Percentiles rank a stretch among this genome's conserved stretches.
phyloP scores from a whole-genome alignment of 2,888 invertebrate genomes.

The Brassicogethes aeneus region DNA sequence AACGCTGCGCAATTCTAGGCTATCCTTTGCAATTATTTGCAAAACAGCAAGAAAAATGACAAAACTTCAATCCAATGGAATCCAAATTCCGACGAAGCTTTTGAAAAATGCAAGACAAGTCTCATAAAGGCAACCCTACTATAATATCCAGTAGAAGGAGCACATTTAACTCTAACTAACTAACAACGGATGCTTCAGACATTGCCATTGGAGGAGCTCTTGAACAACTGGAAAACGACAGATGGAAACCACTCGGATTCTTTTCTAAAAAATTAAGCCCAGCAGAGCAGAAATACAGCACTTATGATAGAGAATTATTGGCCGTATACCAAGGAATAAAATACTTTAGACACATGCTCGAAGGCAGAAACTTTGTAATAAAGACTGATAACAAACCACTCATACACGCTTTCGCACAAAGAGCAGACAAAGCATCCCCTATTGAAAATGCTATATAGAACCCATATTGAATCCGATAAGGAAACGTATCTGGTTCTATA shows the following conservation, averaged over 20 bases:
- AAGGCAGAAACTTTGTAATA: conserved; percentile 7
- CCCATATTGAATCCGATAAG: too few species aligned
- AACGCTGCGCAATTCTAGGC: background rate
- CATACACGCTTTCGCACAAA: conserved; percentile 26
- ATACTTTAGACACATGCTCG: conserved; percentile 9
- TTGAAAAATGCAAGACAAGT: conserved; percentile 3
- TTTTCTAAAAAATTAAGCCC: conserved; percentile 15
- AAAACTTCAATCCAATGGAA: background rate
- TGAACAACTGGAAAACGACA: conserved; percentile 1
- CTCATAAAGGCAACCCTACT: conserved; percentile 20
- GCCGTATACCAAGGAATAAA: conserved; percentile 9
- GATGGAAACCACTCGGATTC: conserved; percentile 18
- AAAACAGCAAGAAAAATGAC: conserved; percentile 1
- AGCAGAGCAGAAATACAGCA: conserved; percentile 8
- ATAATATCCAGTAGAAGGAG: conserved; percentile 12
- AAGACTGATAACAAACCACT: conserved; percentile 33
- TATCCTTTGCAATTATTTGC: background rate
- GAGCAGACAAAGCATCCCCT: conserved; percentile 18
- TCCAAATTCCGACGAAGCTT: conserved; percentile 1
- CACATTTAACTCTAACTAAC: background rate
- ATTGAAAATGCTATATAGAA: too few species aligned
- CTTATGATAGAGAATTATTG: conserved; percentile 11
- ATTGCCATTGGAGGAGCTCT: background rate
- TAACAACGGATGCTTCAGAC: background rate
- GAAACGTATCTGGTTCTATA: too few species aligned